Conservation (phyloP, 2,888 invertebrate genomes). For the Unio pictorum region DNA sequence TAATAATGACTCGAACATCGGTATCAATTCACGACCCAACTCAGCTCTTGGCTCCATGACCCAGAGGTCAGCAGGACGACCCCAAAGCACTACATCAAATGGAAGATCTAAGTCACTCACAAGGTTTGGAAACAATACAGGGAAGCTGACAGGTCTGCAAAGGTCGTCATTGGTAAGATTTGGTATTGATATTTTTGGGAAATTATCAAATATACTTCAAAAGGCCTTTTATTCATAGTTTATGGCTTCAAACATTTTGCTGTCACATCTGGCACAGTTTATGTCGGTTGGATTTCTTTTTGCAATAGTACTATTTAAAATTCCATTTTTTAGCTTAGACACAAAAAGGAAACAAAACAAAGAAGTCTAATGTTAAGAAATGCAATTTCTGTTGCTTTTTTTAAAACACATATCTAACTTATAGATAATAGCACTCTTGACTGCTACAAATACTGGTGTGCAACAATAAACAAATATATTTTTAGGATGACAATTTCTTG, state of each 20-base stretch:
- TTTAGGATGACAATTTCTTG: constrained; percentile 53
- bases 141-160: constrained; percentile 47
- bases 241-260: no score
- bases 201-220: background rate
- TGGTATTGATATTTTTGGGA: background rate
- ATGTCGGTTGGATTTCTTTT: no score
- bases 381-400: no score
- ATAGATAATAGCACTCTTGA: background rate
- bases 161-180: constrained; percentile 47
- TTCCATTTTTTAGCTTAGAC: no score
- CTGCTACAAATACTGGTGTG: no score
- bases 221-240: background rate
- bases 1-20: constrained; percentile 31
- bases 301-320: no score
- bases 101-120: constrained; percentile 47
- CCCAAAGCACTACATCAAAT: constrained; percentile 33
- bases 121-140: constrained; percentile 28
- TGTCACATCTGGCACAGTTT: no score
- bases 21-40: constrained; percentile 42
- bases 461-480: background rate
- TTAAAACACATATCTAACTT: background rate
- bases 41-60: constrained; percentile 29
- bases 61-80: constrained; percentile 15
- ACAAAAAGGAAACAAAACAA: no score
- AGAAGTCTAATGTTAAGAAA: no score